Base-by-base conservation (phyloP, 1,140 invertebrate genomes). In the Heliconius nattereri region DNA sequence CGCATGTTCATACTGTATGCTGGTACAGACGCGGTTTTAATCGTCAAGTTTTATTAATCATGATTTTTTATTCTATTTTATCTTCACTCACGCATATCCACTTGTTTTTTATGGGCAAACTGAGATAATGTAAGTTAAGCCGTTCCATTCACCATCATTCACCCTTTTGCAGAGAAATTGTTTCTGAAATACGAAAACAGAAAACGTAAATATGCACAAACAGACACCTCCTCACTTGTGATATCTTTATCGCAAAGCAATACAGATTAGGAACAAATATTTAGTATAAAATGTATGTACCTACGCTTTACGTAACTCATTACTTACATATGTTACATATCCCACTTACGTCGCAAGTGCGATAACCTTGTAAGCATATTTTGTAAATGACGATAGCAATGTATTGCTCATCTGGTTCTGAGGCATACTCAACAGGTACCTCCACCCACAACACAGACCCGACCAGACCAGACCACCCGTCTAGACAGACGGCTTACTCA, bases 401-500 rank as follows among this genome's bases (percentile, higher is more conserved):
- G 37, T 40, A 9, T 13, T 3, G 37, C 37, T 40, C 37, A 40
- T 8, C 37, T 40, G 37, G 49, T 49, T 49, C 49, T 20, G 20
- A 1, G 13, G 40, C 13, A 40, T 13, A 13, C 13, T 52, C 49
- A 52, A 52, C 49, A 52, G 49, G 49, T 7, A 52, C 40, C 11
- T 40, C 2, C 49, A 52, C 49, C 37, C 37, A 13, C 49, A 49
- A 49, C 49, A 32, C 29, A 32, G 32, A 32, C 32, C 32, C 6
- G 23, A 66, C 23, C 20, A 60, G 57, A 60, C 20, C 57, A 66
- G 60, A 66, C 26, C 54, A 70, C 29, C n/a, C 23, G 75, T 76
- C 75, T 76, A 76, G 75, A 76, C 75, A 45, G 75, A 71, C 75
- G 16, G 74, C 37, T 76, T 71, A 76, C 70, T 76, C 75, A 49